Base-by-base conservation (phyloP, 2,113 vertebrate genomes). In the Microtus richardsoni region DNA sequence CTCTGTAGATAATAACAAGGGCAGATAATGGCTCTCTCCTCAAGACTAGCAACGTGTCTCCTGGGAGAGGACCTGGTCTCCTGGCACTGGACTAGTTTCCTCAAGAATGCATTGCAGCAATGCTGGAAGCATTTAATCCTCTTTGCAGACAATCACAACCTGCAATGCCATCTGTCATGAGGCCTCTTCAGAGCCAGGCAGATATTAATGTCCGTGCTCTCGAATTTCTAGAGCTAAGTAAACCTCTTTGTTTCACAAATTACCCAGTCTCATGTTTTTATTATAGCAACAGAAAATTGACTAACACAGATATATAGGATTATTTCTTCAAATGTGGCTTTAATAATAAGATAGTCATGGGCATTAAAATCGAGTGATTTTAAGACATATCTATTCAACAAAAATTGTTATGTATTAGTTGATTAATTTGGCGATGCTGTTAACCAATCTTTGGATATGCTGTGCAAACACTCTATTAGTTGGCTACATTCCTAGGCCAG, bases 311-410 rank as follows among this genome's bases (percentile, higher is more conserved):
- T 33, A 82, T n/a, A 41, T 47, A 70, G 26, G n/a, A 41, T 66
- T 6, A 19, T 49, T 97, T 83, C 77, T 49, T 0, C 33, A 95
- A 96, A 91, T 36, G 16, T 87, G 33, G 22, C 21, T 85, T 92
- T 82, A 83, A 22, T 87, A 68, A 73, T 90, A 16, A 90, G 9
- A 36, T 49, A 26, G 84, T 93, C 13, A 24, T 79, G 47, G 8
- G 13, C 52, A 54, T 28, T 4, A 71, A 80, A 95, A 28, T 36
- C 62, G 83, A 52, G 36, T 33, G 80, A 70, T 24, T n/a, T 52
- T 13, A 14, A 22, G 36, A n/a, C 41, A 16, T 44, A 47, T 0
- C 5, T 82, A 62, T 68, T 88, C 68, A 96, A 19, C 54, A 87
- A 33, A 91, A 84, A 26, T 91, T 52, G 6, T 87, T 83, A 77